phyloP scores from a whole-genome alignment of 2,113 vertebrate species.

The Panurus biarmicus region DNA sequence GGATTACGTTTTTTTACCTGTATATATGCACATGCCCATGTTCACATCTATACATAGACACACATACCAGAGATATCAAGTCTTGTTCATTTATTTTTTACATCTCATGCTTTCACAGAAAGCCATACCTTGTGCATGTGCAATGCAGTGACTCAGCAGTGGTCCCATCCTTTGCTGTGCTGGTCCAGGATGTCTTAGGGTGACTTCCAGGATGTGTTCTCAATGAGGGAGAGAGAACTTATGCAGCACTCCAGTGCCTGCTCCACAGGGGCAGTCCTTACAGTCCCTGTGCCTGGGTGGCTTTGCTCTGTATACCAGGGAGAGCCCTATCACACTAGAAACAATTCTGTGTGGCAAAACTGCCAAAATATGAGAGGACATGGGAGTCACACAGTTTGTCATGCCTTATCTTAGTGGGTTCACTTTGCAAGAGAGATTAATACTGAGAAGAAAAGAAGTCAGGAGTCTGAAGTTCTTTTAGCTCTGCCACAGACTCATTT shows the following conservation, averaged over 20 bases:
- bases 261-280: neutral
- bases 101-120: neutral
- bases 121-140: neutral
- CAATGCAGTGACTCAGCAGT: neutral
- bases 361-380: neutral
- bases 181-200: neutral
- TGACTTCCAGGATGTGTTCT: neutral
- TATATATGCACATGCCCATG: neutral
- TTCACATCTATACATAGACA: neutral
- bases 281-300: neutral
- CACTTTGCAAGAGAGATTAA: neutral
- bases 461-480: neutral
- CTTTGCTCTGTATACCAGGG: neutral
- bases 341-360: neutral
- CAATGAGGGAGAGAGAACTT: neutral
- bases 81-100: neutral
- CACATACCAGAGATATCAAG: neutral
- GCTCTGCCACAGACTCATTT: neutral
- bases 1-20: neutral
- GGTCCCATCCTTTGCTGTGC: neutral
- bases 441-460: neutral
- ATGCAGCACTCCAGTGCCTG: neutral
- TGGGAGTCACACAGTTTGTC: neutral
- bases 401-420: neutral
- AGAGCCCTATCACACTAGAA: neutral